Conservation (phyloP, 2,888 invertebrate species). For the Sesamia inferens region DNA sequence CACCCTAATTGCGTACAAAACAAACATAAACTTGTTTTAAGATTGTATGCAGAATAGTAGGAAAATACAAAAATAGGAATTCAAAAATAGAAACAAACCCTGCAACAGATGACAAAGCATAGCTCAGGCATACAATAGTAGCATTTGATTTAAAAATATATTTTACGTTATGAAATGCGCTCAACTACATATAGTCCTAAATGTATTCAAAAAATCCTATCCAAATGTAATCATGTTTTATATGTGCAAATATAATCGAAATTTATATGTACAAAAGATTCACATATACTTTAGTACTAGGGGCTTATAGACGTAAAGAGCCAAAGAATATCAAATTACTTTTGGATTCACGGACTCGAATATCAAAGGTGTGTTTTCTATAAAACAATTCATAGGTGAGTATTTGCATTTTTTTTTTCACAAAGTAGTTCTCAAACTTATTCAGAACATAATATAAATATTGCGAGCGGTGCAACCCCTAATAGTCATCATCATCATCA, state of each 20-base stretch:
- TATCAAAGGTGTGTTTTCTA: constrained; percentile 27
- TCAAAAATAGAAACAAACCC: too few species aligned
- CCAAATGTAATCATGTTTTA: constrained; percentile 23
- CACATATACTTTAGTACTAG: neutral
- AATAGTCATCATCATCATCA: too few species aligned
- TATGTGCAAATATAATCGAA: constrained; percentile 14
- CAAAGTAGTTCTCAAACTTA: constrained; percentile 11
- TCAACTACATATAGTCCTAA: too few species aligned
- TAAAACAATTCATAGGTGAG: constrained; percentile 7
- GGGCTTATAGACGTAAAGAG: neutral
- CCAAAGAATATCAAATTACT: constrained; percentile 12
- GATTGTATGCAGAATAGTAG: too few species aligned
- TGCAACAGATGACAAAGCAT: too few species aligned
- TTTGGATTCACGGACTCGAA: constrained; percentile 22
- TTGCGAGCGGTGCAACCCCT: too few species aligned
- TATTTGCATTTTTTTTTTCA: constrained; percentile 6
- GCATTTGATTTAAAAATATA: too few species aligned
- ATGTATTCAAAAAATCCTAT: too few species aligned
- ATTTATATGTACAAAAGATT: constrained; percentile 2
- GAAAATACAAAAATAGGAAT: neutral
- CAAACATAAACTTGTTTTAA: too few species aligned
- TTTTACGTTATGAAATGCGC: neutral
- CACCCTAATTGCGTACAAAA: too few species aligned
- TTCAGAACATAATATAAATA: constrained; percentile 4
- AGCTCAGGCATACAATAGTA: too few species aligned